phyloP scores from a whole-genome alignment of 2,888 invertebrate genomes.

The Mimumesa dahlbomi region DNA sequence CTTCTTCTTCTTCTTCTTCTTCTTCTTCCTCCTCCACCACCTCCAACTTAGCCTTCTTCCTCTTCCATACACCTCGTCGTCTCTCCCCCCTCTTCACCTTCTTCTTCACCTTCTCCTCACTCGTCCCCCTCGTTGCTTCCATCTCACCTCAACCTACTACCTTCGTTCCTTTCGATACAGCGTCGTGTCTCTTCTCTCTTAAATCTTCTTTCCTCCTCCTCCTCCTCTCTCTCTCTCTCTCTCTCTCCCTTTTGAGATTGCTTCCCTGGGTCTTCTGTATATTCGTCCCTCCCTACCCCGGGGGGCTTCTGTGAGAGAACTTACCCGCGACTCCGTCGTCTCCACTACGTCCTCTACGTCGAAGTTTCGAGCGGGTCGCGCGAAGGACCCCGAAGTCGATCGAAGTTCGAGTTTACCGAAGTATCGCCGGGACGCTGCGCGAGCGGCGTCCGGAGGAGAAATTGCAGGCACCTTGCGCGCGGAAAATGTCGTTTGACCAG shows the following conservation, averaged over 20 bases:
- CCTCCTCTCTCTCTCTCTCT: slow-evolving; percentile 9
- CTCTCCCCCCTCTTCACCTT: slow-evolving; percentile 6
- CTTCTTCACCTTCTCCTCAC: too few species aligned
- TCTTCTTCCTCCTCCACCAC: slow-evolving; percentile 33
- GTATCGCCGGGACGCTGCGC: slow-evolving; percentile 35
- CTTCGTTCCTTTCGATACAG: slow-evolving; percentile 19
- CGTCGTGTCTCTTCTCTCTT: background rate
- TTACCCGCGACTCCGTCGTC: slow-evolving; percentile 34
- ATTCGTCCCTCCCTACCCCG: slow-evolving; percentile 1
- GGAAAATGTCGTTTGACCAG: slow-evolving; percentile 65
- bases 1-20: slow-evolving; percentile 42
- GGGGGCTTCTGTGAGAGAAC: slow-evolving; percentile 37
- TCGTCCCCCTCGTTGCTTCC: slow-evolving; percentile 29
- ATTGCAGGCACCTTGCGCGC: slow-evolving; percentile 57
- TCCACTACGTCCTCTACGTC: slow-evolving; percentile 35
- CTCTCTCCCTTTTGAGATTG: background rate
- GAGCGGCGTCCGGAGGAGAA: slow-evolving; percentile 45
- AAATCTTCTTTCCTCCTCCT: slow-evolving; percentile 1
- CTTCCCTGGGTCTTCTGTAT: background rate
- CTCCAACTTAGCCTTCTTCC: slow-evolving; percentile 47
- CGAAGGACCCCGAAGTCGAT: slow-evolving; percentile 40
- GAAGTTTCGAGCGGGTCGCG: slow-evolving; percentile 48
- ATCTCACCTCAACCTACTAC: slow-evolving; percentile 52
- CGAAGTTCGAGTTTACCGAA: slow-evolving; percentile 47
- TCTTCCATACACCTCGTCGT: slow-evolving; percentile 21